Base-by-base conservation (phyloP, 2,888 invertebrate species). In the Melipona bicolor region DNA sequence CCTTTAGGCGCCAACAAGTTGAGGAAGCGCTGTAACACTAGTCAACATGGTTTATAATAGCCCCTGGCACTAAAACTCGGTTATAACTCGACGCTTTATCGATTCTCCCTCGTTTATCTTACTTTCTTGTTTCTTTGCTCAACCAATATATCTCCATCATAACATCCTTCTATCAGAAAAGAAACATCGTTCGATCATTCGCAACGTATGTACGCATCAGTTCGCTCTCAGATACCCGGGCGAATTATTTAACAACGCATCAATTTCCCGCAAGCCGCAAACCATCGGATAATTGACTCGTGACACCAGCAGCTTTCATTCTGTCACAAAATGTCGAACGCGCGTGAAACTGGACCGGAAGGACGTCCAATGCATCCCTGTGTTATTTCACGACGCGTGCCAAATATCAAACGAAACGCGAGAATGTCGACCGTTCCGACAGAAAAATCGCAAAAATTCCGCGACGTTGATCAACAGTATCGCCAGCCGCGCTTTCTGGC, bases 201-300 rank as follows among this genome's bases (percentile, higher is more conserved):
- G n/a, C 70, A n/a, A 71, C 19, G 56, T 24, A 59, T 5, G 11
- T 6, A 27, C 19, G n/a, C 43, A 43, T 43, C 43, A 43, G 2
- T 43, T 9, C 43, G 43, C 61, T 24, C 6, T 6, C 27, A 21
- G 24, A 21, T 6, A 21, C 19, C 21, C 32, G 50, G 56, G 52
- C 43, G 52, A 79, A 80, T 79, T 70, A 71, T 79, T 79, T 59
- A 80, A 79, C 79, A 65, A 50, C 50, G 65, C 71, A 79, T 79
- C 80, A 70, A 65, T 79, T 80, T 24, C 36, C 70, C 56, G 79
- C 79, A 59, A 71, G 32, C 49, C 54, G 17, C 78, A 32, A 27
- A 59, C 79, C 59, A 52, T 79, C 65, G 43, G 54, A 32, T 79
- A 79, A 80, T 80, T 79, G 79, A 65, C 64, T 50, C 19, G 36